Percentiles rank a stretch among this genome's conserved stretches.
Evolutionary conservation across 2,113 vertebrate genomes (phyloP).

Genomic region (Prunella himalayana): DNA sequence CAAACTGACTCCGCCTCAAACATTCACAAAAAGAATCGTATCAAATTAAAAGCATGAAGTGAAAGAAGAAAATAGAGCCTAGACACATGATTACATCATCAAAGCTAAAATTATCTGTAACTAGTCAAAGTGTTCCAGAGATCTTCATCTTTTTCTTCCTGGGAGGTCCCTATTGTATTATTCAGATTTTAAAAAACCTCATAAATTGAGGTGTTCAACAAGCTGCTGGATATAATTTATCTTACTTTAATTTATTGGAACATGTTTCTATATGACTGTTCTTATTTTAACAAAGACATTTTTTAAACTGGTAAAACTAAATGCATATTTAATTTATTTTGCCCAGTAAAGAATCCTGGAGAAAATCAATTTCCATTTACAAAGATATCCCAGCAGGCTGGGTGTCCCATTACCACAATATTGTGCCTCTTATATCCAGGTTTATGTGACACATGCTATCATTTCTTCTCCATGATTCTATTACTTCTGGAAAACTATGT

Average conservation of each 20-base stretch:
- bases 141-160: not conserved
- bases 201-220: not conserved
- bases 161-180: not conserved
- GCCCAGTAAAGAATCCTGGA: constrained; percentile 28
- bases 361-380: constrained; percentile 74
- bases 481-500: constrained; percentile 36
- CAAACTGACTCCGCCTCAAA: not conserved
- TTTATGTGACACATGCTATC: constrained; percentile 48
- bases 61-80: not conserved
- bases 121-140: not conserved
- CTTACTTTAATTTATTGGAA: constrained; percentile 60
- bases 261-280: not conserved
- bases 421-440: not conserved
- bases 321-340: constrained; percentile 71
- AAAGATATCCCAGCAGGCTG: constrained; percentile 13
- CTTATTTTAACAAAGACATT: constrained; percentile 66
- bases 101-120: constrained; percentile 6
- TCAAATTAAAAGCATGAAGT: constrained; percentile 13
- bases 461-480: constrained; percentile 40
- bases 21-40: not conserved
- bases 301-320: constrained; percentile 68
- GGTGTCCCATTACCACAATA: not conserved
- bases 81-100: not conserved
- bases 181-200: not conserved
- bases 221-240: constrained; percentile 36